Evolutionary conservation across 1,140 invertebrate species (phyloP), one percentile per base, ranked within the genome.

Genomic region (Cecropterus lyciades): DNA sequence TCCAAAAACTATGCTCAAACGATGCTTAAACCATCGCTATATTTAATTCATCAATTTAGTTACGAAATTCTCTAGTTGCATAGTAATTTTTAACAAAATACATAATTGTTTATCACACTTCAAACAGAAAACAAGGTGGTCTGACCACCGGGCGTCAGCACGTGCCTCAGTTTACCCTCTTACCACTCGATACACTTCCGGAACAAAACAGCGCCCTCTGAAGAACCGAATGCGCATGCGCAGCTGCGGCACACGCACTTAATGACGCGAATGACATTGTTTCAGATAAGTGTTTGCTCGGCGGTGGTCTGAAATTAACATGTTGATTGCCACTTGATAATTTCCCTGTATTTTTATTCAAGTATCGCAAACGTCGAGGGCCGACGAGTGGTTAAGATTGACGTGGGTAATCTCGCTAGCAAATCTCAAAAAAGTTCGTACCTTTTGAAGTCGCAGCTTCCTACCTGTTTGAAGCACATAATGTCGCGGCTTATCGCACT

Each of bases 131-230:
- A 15, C 57, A 67, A 43, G 81, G 87, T 84, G 85, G 85, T 82
- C 84, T 67, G 79, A 72, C 84, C 84, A 84, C 84, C 85, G 77
- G 68, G 79, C 59, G 73, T 43, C 63, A 84, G 77, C 87, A 74
- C 87, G 87, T 87, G 87, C 82, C 85, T 60, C 67, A 71, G 76
- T 84, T 82, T 80, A 77, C 79, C 79, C 82, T 72, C 80, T 85
- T 65, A 63, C 45, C 72, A 79, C 80, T 84, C 67, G 67, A 79
- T 53, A 49, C 60, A 67, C 67, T 73, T 79, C 78, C 77, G 77
- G 75, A 79, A 80, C 75, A 81, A 52, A 33, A 82, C 70, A 79
- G 74, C 68, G 69, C 71, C 70, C 72, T 79, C 64, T 68, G 9
- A 55, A 75, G 33, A 43, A 20, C 59, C 72, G 69, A 42, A 66